Evolutionary conservation across 2,888 invertebrate genomes (phyloP).

Genomic region (Parnassius mnemosyne): DNA sequence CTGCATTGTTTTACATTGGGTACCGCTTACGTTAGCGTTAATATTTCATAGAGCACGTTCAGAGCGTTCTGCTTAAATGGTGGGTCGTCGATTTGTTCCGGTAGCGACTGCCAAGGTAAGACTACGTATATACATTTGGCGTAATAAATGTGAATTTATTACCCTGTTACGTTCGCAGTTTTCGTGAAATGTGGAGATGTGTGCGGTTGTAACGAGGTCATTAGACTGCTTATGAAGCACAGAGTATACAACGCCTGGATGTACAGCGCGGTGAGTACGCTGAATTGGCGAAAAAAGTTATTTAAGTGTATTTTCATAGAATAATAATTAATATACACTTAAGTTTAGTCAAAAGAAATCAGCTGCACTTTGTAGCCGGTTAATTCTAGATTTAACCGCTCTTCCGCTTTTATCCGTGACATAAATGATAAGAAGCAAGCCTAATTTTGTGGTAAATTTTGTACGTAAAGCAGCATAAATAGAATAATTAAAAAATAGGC

Average conservation of each 20-base stretch:
- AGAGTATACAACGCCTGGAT: constrained; percentile 1
- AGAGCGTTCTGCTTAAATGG: constrained; percentile 55
- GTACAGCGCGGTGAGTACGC: constrained; percentile 5
- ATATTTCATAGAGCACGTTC: constrained; percentile 65
- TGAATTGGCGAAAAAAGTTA: neutral
- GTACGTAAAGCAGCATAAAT: too few species aligned
- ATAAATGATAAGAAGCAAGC: too few species aligned
- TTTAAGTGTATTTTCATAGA: too few species aligned
- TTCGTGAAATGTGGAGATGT: constrained; percentile 73
- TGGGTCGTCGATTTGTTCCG: constrained; percentile 65
- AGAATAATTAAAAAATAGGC: too few species aligned
- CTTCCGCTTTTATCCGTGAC: too few species aligned
- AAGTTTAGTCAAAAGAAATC: too few species aligned
- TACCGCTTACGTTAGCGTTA: constrained; percentile 58
- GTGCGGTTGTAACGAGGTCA: constrained; percentile 53
- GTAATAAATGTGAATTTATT: constrained; percentile 78
- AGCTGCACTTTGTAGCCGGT: too few species aligned
- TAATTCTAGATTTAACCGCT: too few species aligned
- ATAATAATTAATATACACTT: too few species aligned
- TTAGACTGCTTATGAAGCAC: constrained; percentile 40
- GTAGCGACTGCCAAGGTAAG: constrained; percentile 61
- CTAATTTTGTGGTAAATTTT: too few species aligned
- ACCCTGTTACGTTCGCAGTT: constrained; percentile 74
- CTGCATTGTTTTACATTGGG: constrained; percentile 49
- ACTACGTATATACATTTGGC: constrained; percentile 60